Percentiles rank a stretch among this genome's conserved stretches.
Conservation (phyloP, 2,797 vertebrate species). For the Cetoscarus ocellatus region DNA sequence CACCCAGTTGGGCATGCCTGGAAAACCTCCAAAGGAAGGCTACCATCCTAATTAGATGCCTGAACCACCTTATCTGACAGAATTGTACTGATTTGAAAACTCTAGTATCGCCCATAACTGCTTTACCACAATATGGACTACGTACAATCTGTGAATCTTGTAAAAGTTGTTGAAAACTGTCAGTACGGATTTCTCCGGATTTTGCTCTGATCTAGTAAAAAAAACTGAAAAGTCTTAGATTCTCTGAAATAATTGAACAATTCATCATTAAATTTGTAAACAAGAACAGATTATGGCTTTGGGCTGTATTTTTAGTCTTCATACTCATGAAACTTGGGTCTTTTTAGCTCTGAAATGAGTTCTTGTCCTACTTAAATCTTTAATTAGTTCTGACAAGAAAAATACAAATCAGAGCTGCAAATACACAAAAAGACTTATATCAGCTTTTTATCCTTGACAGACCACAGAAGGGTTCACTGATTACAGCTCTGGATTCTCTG, state of each 20-base stretch:
- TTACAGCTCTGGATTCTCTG: not conserved
- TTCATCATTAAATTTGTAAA: not conserved
- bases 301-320: not conserved
- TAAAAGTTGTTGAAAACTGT: too few relatives aligned
- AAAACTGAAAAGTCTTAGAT: too few relatives aligned
- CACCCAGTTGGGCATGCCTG: too few relatives aligned
- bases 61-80: too few relatives aligned
- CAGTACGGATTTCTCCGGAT: too few relatives aligned
- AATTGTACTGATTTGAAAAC: too few relatives aligned
- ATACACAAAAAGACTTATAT: not conserved
- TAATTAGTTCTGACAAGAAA: not conserved
- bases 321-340: not conserved
- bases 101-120: too few relatives aligned
- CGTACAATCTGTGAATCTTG: too few relatives aligned
- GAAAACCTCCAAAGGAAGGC: too few relatives aligned
- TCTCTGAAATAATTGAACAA: not conserved
- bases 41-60: too few relatives aligned
- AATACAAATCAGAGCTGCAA: not conserved
- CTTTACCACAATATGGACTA: too few relatives aligned
- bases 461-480: not conserved
- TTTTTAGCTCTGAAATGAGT: not conserved
- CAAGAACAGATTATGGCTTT: not conserved
- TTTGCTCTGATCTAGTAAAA: too few relatives aligned
- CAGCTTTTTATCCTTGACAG: slow-evolving; percentile 4
- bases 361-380: not conserved